phyloP scores from a whole-genome alignment of 2,113 vertebrate genomes.

The Erpornis zantholeuca region DNA sequence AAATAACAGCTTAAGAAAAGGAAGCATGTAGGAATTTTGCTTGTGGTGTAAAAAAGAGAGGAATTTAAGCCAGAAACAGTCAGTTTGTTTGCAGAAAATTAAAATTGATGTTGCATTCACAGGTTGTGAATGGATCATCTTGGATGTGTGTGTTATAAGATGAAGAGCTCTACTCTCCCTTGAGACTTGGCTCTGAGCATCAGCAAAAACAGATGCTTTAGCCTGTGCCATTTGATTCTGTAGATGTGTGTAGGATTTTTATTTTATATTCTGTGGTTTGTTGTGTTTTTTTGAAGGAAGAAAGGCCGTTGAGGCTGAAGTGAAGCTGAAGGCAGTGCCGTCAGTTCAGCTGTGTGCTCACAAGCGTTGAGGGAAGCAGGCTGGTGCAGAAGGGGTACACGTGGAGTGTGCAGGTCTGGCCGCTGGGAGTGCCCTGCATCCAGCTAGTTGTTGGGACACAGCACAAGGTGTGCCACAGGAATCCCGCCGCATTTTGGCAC shows the following conservation, averaged over 20 bases:
- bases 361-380: fast-evolving
- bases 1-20: background rate
- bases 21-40: background rate
- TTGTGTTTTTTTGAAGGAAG: background rate
- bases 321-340: background rate
- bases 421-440: background rate
- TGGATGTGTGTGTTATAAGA: background rate
- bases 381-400: background rate
- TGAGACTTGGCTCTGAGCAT: background rate
- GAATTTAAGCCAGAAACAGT: background rate
- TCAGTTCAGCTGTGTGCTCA: background rate
- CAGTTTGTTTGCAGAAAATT: background rate
- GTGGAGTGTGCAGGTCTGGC: background rate
- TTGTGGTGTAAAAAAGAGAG: background rate
- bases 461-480: background rate
- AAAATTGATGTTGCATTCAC: background rate
- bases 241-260: background rate
- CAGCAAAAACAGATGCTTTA: background rate
- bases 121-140: background rate
- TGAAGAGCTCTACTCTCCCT: background rate
- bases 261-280: background rate
- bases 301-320: background rate
- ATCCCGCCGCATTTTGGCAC: background rate
- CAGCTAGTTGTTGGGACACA: background rate
- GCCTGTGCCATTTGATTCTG: background rate